Conservation (phyloP, 2,113 vertebrate species). For the Pao palembangensis region DNA sequence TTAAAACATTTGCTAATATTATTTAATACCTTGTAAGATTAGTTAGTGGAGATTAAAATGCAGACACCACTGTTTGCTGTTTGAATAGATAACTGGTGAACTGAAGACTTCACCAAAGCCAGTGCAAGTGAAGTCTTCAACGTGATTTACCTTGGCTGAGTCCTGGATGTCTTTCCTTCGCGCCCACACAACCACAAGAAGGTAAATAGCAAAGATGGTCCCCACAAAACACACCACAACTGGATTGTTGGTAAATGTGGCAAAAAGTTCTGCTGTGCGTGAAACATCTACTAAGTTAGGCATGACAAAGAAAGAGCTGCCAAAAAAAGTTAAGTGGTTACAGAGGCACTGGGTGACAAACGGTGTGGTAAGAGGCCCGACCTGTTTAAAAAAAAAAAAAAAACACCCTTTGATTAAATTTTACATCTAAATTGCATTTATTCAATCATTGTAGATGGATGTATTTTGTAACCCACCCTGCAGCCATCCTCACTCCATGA, state of each 20-base stretch:
- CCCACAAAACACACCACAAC: constrained; percentile 89
- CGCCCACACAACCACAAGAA: constrained; percentile 86
- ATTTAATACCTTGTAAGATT: too few relatives aligned
- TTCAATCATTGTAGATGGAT: neutral
- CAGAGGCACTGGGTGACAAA: constrained; percentile 86
- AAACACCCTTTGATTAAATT: neutral
- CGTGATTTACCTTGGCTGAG: constrained; percentile 78
- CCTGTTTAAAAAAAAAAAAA: constrained; percentile 68
- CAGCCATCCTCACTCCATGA: constrained; percentile 86
- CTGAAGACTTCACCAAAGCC: too few relatives aligned
- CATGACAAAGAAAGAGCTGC: constrained; percentile 89
- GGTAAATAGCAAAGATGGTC: constrained; percentile 81
- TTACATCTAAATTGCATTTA: neutral
- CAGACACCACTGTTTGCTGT: too few relatives aligned
- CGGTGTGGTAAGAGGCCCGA: constrained; percentile 81
- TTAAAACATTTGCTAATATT: too few relatives aligned
- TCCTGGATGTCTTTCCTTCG: constrained; percentile 88
- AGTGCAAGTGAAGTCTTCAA: neutral
- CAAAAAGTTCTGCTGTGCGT: constrained; percentile 84
- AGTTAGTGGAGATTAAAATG: too few relatives aligned
- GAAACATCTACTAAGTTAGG: constrained; percentile 84
- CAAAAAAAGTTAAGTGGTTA: constrained; percentile 91
- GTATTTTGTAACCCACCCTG: constrained; percentile 71
- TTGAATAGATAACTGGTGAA: too few relatives aligned
- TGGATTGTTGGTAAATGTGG: constrained; percentile 86